Percentiles rank a stretch among this genome's conserved stretches.
Evolutionary conservation across 1,140 invertebrate genomes (phyloP).

Genomic region (Arion vulgaris): DNA sequence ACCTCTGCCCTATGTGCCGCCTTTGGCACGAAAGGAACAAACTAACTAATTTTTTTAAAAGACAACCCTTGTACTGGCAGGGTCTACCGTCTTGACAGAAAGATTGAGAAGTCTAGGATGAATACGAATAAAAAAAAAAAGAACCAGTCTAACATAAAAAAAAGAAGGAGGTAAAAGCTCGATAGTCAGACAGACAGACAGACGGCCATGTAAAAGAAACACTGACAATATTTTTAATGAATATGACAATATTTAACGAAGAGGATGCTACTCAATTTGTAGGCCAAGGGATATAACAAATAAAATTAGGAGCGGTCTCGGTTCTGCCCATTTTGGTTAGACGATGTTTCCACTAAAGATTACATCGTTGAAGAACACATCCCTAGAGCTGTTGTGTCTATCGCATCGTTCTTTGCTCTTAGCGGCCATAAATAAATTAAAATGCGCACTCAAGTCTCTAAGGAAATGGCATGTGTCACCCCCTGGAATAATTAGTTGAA

Average conservation of each 20-base stretch:
- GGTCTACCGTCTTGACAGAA: too few relatives aligned
- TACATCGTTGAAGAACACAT: neutral
- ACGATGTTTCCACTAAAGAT: neutral
- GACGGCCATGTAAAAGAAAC: neutral
- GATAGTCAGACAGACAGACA: neutral
- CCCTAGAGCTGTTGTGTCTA: neutral
- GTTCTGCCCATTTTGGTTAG: neutral
- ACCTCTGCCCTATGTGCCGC: too few relatives aligned
- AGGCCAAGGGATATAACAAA: neutral
- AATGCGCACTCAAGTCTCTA: neutral
- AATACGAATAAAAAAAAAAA: too few relatives aligned
- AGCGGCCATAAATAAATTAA: neutral
- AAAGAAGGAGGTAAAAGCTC: neutral
- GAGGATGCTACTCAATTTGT: neutral
- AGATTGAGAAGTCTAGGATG: too few relatives aligned
- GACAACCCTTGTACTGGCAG: too few relatives aligned
- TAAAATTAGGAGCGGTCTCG: neutral
- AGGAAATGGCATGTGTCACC: neutral
- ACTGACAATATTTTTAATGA: neutral
- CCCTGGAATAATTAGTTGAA: neutral
- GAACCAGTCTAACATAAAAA: neutral
- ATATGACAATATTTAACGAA: neutral
- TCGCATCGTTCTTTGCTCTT: neutral
- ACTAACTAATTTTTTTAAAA: too few relatives aligned
- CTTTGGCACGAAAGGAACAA: too few relatives aligned